Percentiles rank a stretch among this genome's conserved stretches.
Conservation (phyloP, 2,888 invertebrate genomes). For the Bembecia ichneumoniformis region DNA sequence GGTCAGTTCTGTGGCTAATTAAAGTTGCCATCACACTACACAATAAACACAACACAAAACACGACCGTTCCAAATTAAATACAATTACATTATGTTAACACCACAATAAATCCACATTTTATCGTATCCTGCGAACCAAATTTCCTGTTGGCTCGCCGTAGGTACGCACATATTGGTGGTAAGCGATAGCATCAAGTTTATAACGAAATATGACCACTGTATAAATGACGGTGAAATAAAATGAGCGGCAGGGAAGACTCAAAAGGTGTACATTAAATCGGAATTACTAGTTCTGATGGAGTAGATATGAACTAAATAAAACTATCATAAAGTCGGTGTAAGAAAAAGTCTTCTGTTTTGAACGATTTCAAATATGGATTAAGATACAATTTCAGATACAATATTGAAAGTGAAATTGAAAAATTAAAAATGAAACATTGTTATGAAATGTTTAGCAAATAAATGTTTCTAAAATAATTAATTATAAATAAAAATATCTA, state of each 20-base stretch:
- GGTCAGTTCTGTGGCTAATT: constrained; percentile 27
- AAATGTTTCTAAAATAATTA: too few relatives aligned
- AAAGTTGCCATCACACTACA: constrained; percentile 32
- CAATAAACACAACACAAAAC: constrained; percentile 18
- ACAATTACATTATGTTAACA: constrained; percentile 33
- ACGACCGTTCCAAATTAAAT: constrained; percentile 30
- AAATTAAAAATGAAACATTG: too few relatives aligned
- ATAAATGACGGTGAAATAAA: background rate
- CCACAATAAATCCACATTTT: constrained; percentile 47
- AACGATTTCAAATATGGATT: too few relatives aligned
- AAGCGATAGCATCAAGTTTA: constrained; percentile 29
- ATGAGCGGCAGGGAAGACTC: background rate
- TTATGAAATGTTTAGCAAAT: too few relatives aligned
- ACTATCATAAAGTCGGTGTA: too few relatives aligned
- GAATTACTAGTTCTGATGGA: background rate
- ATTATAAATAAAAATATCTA: too few relatives aligned
- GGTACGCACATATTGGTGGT: background rate
- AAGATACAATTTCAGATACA: too few relatives aligned
- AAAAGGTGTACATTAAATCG: background rate
- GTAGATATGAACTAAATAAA: too few relatives aligned
- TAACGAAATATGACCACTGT: constrained; percentile 14
- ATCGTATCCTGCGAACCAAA: constrained; percentile 51
- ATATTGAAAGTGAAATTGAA: too few relatives aligned
- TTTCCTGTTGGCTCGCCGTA: constrained; percentile 50
- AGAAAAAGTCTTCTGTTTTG: too few relatives aligned